Conservation (phyloP, 1,140 invertebrate genomes). For the Parapsyche elsis region DNA sequence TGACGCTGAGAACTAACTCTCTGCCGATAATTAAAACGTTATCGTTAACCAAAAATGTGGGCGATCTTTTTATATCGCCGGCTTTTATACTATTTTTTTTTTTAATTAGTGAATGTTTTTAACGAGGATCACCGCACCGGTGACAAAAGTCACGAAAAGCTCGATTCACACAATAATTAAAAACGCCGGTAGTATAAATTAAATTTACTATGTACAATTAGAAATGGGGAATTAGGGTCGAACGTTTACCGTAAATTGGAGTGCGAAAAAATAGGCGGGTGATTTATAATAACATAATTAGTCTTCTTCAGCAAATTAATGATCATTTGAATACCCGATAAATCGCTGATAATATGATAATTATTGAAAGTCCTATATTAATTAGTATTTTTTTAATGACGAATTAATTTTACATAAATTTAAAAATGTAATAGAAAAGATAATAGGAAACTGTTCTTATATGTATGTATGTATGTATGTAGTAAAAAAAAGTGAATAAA, state of each 20-base stretch:
- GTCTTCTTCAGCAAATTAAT: too few species aligned
- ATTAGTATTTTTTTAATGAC: too few species aligned
- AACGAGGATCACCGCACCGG: not conserved
- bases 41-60: conserved; percentile 8
- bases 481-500: too few species aligned
- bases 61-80: conserved; percentile 1
- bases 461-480: too few species aligned
- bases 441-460: too few species aligned
- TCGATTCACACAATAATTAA: not conserved
- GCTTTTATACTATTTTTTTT: too few species aligned
- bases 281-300: too few species aligned
- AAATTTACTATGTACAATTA: not conserved
- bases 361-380: too few species aligned
- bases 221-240: not conserved
- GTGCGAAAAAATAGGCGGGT: not conserved
- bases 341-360: too few species aligned
- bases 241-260: not conserved
- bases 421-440: too few species aligned
- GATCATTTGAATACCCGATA: too few species aligned
- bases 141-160: not conserved
- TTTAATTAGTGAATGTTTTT: conserved; percentile 9
- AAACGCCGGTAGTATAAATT: not conserved
- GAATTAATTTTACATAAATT: too few species aligned
- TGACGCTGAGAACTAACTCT: not conserved
- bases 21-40: conserved; percentile 5